These are phyloP conservation scores for Drosophila obscura DNA, from an alignment of 1,140 invertebrate genomes.

Conservation along the genomic window DNA sequence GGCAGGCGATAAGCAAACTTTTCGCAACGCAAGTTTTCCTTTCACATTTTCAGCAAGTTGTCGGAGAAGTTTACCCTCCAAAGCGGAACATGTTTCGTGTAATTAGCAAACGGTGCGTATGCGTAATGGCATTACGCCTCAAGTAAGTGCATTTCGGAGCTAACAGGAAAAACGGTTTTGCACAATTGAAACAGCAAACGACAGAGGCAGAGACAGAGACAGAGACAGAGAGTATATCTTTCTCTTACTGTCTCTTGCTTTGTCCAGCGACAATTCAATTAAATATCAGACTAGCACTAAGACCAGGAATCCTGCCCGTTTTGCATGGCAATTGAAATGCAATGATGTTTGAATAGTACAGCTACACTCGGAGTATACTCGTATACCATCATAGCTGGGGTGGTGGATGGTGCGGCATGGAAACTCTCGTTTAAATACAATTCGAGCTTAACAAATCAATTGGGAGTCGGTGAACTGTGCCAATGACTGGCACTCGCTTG, in stretches of 20 bases:
- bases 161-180: slow-evolving; percentile 6
- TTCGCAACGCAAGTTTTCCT: slow-evolving; percentile 25
- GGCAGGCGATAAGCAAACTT: slow-evolving; percentile 36
- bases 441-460: slow-evolving; percentile 31
- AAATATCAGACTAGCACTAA: neutral
- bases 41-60: slow-evolving; percentile 28
- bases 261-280: slow-evolving; percentile 27
- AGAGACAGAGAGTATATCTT: neutral
- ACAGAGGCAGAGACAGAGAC: neutral
- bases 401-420: neutral
- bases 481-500: slow-evolving; percentile 18
- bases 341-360: slow-evolving; percentile 5
- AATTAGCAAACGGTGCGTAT: slow-evolving; percentile 69
- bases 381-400: no score
- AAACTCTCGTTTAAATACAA: neutral
- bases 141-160: slow-evolving; percentile 15
- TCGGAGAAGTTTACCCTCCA: slow-evolving; percentile 15
- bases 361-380: no score
- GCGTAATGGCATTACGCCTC: slow-evolving; percentile 38
- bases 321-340: slow-evolving; percentile 14
- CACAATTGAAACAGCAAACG: neutral
- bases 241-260: neutral
- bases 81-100: slow-evolving; percentile 37
- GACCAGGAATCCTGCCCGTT: neutral
- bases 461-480: slow-evolving; percentile 51